Evolutionary conservation across 2,797 vertebrate species (phyloP).

Genomic region (Sorex maritimensis): DNA sequence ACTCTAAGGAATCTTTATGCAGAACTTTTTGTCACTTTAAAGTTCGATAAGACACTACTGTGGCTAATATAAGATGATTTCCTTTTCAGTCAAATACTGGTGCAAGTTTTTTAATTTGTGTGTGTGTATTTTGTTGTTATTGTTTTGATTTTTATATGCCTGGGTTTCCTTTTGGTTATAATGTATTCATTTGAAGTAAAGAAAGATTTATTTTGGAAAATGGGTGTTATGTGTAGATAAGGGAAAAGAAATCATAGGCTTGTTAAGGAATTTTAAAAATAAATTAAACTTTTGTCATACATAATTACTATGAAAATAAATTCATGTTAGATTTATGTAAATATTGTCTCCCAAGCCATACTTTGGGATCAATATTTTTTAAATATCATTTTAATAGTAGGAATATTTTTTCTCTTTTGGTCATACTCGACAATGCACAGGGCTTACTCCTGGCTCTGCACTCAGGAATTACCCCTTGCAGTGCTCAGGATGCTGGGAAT

Average conservation of each 20-base stretch:
- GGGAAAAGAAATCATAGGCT: background rate
- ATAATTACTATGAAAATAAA: background rate
- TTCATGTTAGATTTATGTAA: background rate
- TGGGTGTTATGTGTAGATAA: conserved; percentile 44
- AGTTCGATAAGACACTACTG: background rate
- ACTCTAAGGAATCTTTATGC: background rate
- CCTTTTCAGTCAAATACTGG: no score
- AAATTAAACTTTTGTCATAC: background rate
- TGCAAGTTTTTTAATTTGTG: no score
- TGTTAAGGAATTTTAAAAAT: background rate
- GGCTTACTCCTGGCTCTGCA: no score
- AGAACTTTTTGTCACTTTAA: conserved; percentile 29
- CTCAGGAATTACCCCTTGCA: no score
- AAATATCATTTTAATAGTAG: background rate
- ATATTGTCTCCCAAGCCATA: background rate
- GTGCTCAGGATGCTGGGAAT: no score
- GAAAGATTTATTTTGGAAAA: conserved; percentile 64
- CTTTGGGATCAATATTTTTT: conserved; percentile 38
- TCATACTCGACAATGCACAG: no score
- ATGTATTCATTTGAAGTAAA: conserved; percentile 66
- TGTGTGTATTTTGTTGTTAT: background rate
- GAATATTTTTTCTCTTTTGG: background rate
- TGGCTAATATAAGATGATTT: no score
- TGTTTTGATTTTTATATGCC: background rate
- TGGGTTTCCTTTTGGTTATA: background rate